phyloP scores from a whole-genome alignment of 2,797 vertebrate genomes.

The Periparus ater region DNA sequence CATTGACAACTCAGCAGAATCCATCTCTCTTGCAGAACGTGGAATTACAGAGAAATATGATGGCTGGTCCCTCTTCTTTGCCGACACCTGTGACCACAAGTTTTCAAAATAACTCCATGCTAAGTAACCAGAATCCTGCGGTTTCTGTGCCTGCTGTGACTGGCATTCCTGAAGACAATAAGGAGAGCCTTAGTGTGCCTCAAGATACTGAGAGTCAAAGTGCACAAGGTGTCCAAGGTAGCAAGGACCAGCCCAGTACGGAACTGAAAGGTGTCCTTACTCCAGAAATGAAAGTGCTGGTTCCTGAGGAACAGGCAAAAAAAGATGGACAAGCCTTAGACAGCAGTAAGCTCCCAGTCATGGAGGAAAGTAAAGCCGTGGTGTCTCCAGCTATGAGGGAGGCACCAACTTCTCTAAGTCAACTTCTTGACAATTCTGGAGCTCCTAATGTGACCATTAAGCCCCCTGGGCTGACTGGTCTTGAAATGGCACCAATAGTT shows the following conservation, averaged over 20 bases:
- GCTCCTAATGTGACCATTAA: conserved; percentile 82
- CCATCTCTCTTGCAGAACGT: conserved; percentile 79
- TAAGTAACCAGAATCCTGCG: conserved; percentile 78
- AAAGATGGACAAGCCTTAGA: conserved; percentile 76
- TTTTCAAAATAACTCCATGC: conserved; percentile 76
- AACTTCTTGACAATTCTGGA: conserved; percentile 91
- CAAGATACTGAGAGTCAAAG: conserved; percentile 79
- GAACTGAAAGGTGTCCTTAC: conserved; percentile 77
- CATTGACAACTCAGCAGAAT: conserved; percentile 82
- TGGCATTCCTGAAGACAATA: conserved; percentile 78
- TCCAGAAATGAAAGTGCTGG: conserved; percentile 82
- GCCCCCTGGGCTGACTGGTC: conserved; percentile 70
- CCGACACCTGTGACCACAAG: conserved; percentile 76
- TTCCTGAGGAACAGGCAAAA: conserved; percentile 79
- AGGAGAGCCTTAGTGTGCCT: conserved; percentile 78
- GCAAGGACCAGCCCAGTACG: conserved; percentile 82
- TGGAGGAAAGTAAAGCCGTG: conserved; percentile 81
- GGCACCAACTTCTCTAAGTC: conserved; percentile 92
- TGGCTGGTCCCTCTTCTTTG: conserved; percentile 82
- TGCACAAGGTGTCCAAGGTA: conserved; percentile 70
- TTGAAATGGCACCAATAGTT: conserved; percentile 78
- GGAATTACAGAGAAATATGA: conserved; percentile 85
- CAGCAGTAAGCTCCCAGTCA: conserved; percentile 65
- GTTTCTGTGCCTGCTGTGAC: conserved; percentile 72
- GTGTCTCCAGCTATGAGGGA: conserved; percentile 85